Evolutionary conservation across 2,888 invertebrate genomes (phyloP), one percentile per base, ranked within the genome.

Genomic region (Melanchra persicariae): DNA sequence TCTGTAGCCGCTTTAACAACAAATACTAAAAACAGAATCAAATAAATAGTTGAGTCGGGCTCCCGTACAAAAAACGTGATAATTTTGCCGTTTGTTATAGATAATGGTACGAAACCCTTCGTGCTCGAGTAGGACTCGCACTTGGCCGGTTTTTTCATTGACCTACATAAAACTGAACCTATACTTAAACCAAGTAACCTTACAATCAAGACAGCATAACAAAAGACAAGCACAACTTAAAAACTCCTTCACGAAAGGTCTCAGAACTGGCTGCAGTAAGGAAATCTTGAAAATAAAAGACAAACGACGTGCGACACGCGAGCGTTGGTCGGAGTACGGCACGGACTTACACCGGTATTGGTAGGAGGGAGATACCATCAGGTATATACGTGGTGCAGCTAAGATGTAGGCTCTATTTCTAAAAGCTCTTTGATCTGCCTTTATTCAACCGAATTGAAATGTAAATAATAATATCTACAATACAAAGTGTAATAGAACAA

Each of bases 261-360:
- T 47, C 37, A 15, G 12, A 52, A 52, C 37, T 34, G 22, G 10
- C 37, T 40, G 40, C 10, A 24, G 24, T 40, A 66, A 63, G 49
- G 47, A 40, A 77, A 60, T 59, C 66, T 66, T 59, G 40, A 37
- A 60, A 59, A 79, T 37, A 74, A 55, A 78, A 70, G 54, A 45
- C 58, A 24, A 66, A 79, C 12, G 80, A 52, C 0, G 5, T 26
- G 0, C 26, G 75, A 66, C 78, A 78, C 78, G 78, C 80, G 55
- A 78, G 15, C 9, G 17, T 8, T 7, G 45, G 15, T 9, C 45
- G 74, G 77, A 26, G 67, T 59, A 30, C n/a, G 80, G 75, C 47
- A 79, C 80, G n/a, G 78, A 49, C 70, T 78, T 70, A 63, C 75
- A 78, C 77, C 55, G 59, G 19, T n/a, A 2, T 24, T 1, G 15